Base-by-base conservation (phyloP, 1,140 invertebrate species). In the Bombus turneri region DNA sequence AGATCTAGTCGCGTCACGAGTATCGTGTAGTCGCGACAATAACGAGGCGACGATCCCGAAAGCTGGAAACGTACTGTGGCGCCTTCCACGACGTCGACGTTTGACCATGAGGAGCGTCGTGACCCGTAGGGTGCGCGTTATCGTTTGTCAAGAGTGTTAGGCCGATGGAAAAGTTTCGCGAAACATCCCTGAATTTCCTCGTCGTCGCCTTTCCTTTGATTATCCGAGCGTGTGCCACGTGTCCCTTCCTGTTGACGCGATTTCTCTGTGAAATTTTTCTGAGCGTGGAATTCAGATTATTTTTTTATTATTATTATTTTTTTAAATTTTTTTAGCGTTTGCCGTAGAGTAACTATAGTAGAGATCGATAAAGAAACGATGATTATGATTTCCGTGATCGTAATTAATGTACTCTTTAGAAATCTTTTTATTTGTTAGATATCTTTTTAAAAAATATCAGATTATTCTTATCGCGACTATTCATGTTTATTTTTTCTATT, bases 141-240 rank as follows among this genome's bases (percentile, higher is more conserved):
- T 78, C 76, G 85, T 87, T 87, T 82, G 74, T 87, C 82, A 86
- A 64, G 28, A 41, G 15, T 15, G 39, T n/a, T 53, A 53, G 47
- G 47, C 18, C 47, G 34, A 31, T 53, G 28, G 73, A 31, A 71
- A 59, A 28, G 43, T 73, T 72, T 69, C 59, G 73, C 18, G 28
- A 22, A 78, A n/a, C 31, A 22, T 39, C 47, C 25, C 8, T 31
- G 25, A 41, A n/a, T 22, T 28, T 68, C 57, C 22, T 34, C 57
- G 64, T 82, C 79, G 74, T 62, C 76, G 83, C 83, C 59, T 74
- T 73, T 78, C 66, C 73, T 80, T 86, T 80, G 88, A 85, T 82
- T 83, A 85, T 43, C 66, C 87, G 64, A 78, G 83, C 87, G 87
- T 88, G 89, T 85, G 37, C 4, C 78, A 83, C 86, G 88, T 81